Conservation (phyloP, 2,113 vertebrate species). For the Herpetotheres cachinnans region DNA sequence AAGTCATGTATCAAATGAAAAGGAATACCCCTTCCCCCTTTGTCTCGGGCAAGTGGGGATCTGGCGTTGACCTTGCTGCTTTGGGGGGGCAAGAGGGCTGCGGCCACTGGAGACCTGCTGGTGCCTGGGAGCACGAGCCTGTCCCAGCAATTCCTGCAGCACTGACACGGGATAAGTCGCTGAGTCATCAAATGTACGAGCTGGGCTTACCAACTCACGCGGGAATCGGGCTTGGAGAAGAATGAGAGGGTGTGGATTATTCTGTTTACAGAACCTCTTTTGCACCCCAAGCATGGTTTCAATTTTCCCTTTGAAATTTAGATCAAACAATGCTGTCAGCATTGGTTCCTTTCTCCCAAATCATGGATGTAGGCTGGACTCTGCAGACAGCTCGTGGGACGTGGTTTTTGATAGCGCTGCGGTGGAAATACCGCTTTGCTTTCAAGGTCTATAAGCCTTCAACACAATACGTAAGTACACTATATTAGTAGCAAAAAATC, state of each 20-base stretch:
- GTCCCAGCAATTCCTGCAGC: background rate
- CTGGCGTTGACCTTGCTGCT: background rate
- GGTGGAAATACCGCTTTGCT: background rate
- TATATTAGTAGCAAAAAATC: background rate
- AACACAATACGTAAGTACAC: background rate
- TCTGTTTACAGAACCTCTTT: background rate
- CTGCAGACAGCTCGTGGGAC: background rate
- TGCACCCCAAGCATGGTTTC: background rate
- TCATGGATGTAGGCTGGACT: background rate
- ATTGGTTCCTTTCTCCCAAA: background rate
- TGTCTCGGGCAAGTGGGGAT: background rate
- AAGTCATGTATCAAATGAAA: background rate
- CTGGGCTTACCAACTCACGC: accelerated
- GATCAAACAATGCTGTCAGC: background rate
- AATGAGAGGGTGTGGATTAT: background rate
- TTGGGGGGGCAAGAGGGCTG: background rate
- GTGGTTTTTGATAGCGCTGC: background rate
- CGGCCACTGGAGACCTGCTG: accelerated
- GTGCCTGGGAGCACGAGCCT: background rate
- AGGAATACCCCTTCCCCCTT: background rate
- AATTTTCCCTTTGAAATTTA: constrained; percentile 11
- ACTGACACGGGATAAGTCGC: accelerated
- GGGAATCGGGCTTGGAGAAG: background rate
- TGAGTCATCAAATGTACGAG: too few relatives aligned
- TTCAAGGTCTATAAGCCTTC: background rate